Evolutionary conservation across 2,113 vertebrate genomes (phyloP).

Genomic region (Esox niger): DNA sequence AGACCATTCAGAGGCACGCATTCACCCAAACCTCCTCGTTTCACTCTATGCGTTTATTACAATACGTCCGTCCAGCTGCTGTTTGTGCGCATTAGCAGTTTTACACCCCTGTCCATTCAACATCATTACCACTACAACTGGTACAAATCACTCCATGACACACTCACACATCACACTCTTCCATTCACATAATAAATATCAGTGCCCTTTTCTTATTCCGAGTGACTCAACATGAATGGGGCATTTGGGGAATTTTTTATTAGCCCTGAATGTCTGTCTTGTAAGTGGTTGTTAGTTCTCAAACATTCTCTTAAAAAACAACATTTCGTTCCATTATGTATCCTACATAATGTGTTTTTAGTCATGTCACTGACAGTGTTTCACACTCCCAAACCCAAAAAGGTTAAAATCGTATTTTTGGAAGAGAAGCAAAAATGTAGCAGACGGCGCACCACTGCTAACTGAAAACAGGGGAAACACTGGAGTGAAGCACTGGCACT

Average conservation of each 20-base stretch:
- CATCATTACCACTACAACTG: not conserved
- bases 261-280: no score
- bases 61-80: not conserved
- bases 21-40: not conserved
- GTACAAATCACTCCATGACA: not conserved
- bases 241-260: no score
- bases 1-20: slow-evolving; percentile 7
- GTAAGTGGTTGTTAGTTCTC: no score
- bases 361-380: no score
- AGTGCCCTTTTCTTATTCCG: no score
- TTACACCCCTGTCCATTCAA: not conserved
- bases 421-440: slow-evolving; percentile 17
- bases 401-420: no score
- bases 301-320: slow-evolving; percentile 6
- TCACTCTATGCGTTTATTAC: slow-evolving; percentile 1
- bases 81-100: not conserved
- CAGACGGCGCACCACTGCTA: no score
- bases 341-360: slow-evolving; percentile 8
- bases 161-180: slow-evolving; percentile 19
- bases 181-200: not conserved
- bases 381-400: no score
- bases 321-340: not conserved
- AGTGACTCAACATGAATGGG: no score
- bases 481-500: not conserved
- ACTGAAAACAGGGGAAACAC: no score